Evolutionary conservation across 2,797 vertebrate species (phyloP).

Genomic region (Gallirallus australis): DNA sequence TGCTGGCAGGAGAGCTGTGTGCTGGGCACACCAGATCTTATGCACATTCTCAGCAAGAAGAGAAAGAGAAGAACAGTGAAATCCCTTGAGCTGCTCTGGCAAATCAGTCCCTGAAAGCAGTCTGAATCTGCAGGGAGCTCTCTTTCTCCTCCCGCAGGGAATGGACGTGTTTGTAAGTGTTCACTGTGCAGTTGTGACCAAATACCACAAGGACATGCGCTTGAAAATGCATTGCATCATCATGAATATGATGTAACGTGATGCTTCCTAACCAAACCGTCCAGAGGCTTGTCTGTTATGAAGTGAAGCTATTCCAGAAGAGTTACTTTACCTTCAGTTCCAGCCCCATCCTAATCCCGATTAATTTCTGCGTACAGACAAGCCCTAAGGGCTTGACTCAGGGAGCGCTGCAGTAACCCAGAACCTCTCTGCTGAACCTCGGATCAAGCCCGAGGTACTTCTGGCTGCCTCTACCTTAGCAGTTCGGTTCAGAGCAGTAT

Average conservation of each 20-base stretch:
- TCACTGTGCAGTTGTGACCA: not conserved
- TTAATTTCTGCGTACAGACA: slow-evolving; percentile 47
- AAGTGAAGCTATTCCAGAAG: slow-evolving; percentile 31
- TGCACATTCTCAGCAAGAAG: not conserved
- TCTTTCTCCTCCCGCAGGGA: slow-evolving; percentile 11
- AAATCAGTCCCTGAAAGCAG: not conserved
- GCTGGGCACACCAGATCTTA: fast-evolving
- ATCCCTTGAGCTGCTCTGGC: not conserved
- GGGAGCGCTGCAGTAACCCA: not conserved
- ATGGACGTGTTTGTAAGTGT: slow-evolving; percentile 22
- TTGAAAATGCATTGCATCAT: slow-evolving; percentile 55
- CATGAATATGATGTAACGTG: slow-evolving; percentile 17
- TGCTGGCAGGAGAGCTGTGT: not conserved
- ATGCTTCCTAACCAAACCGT: not conserved
- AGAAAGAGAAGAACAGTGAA: not conserved
- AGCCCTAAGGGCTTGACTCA: slow-evolving; percentile 29
- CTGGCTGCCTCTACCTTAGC: not conserved
- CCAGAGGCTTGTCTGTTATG: not conserved
- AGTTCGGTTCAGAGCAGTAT: not conserved
- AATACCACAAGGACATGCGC: slow-evolving; percentile 27
- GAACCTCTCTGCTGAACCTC: slow-evolving; percentile 5
- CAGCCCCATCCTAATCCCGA: slow-evolving; percentile 49
- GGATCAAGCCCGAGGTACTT: not conserved
- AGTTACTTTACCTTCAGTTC: not conserved
- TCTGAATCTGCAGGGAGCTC: not conserved